These are phyloP conservation scores for Esox lucius DNA, from an alignment of 2,797 vertebrate species.

Conservation along the genomic window DNA sequence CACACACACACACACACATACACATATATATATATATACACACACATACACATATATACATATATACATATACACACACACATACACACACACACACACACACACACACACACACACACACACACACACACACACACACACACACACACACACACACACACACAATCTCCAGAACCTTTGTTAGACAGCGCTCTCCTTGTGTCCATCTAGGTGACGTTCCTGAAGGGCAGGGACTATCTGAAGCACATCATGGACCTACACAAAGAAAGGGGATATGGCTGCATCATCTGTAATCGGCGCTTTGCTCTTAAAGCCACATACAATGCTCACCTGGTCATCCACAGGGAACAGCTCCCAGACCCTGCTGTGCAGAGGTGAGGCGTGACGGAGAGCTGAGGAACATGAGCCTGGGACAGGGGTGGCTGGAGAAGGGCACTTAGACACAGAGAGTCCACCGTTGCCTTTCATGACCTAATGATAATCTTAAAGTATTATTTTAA, in stretches of 20 bases:
- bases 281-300: slow-evolving; percentile 91
- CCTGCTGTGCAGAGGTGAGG: slow-evolving; percentile 95
- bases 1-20: no score
- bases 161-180: neutral
- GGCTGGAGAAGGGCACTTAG: neutral
- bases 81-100: no score
- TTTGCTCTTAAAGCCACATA: slow-evolving; percentile 98
- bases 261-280: slow-evolving; percentile 94
- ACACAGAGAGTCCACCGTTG: neutral
- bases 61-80: no score
- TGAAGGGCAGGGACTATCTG: slow-evolving; percentile 94
- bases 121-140: no score
- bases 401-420: neutral
- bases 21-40: no score
- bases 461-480: no score
- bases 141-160: neutral
- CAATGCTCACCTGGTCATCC: slow-evolving; percentile 98
- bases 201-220: slow-evolving; percentile 84
- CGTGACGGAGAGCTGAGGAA: no score
- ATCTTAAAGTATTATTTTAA: no score
- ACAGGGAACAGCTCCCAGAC: slow-evolving; percentile 95
- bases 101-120: no score
- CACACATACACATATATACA: no score
- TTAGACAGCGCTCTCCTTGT: neutral
- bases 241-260: slow-evolving; percentile 98